These are phyloP conservation scores for Gonatopus flavifemur DNA, from an alignment of 1,140 invertebrate genomes.

Conservation along the genomic window DNA sequence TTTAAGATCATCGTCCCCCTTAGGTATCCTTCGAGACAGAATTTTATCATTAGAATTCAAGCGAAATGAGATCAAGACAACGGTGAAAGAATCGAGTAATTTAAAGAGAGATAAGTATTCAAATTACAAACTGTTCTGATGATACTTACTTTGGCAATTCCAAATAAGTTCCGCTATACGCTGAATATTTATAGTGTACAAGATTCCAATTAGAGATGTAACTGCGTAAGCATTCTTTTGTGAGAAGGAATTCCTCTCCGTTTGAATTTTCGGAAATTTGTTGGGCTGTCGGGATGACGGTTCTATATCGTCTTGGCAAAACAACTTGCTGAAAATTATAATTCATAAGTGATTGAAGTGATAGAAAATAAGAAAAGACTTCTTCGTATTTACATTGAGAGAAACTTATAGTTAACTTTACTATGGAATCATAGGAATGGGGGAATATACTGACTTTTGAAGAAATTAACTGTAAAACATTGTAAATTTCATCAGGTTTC, in stretches of 20 bases:
- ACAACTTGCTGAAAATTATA: constrained; percentile 84
- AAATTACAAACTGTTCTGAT: too few relatives aligned
- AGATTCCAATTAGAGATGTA: constrained; percentile 86
- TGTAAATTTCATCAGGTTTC: too few relatives aligned
- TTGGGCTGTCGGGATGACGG: constrained; percentile 71
- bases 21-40: constrained; percentile 64
- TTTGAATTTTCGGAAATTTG: constrained; percentile 39
- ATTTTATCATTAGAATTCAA: too few relatives aligned
- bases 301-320: constrained; percentile 75
- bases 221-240: constrained; percentile 82
- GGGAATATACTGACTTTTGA: too few relatives aligned
- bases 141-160: constrained; percentile 78
- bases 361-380: too few relatives aligned
- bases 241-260: constrained; percentile 67
- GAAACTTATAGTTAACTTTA: too few relatives aligned
- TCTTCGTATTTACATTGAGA: too few relatives aligned
- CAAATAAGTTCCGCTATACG: constrained; percentile 80
- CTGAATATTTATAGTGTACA: constrained; percentile 85
- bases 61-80: too few relatives aligned
- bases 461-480: too few relatives aligned
- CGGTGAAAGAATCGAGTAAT: too few relatives aligned
- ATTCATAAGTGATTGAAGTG: too few relatives aligned
- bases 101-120: neutral
- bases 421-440: too few relatives aligned
- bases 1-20: constrained; percentile 66